Evolutionary conservation across 2,113 vertebrate genomes (phyloP).

Genomic region (Alexandromys fortis): DNA sequence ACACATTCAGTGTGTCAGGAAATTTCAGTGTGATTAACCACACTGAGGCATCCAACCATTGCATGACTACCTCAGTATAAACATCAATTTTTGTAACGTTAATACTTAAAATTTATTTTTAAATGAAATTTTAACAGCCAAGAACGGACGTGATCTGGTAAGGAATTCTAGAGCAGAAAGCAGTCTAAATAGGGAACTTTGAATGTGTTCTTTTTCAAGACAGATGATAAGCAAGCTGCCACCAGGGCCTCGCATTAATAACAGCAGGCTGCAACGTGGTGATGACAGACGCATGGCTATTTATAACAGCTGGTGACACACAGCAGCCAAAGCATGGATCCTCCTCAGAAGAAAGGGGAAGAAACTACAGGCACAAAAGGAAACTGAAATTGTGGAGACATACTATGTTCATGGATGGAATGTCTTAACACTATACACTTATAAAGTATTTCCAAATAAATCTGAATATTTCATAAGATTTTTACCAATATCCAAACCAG

Average conservation of each 20-base stretch:
- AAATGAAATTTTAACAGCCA: not conserved
- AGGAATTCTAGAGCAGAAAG: not conserved
- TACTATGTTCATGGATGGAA: slow-evolving; percentile 34
- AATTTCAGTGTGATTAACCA: not conserved
- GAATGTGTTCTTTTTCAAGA: not conserved
- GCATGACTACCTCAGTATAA: not conserved
- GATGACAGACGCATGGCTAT: not conserved
- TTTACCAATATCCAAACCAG: not conserved
- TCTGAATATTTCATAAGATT: not conserved
- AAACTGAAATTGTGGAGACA: not conserved
- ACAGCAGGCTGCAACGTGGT: not conserved
- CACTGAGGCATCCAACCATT: not conserved
- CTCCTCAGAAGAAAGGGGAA: not conserved
- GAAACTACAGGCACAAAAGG: not conserved
- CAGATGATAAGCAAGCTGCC: not conserved
- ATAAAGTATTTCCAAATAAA: not conserved
- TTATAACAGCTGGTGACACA: not conserved
- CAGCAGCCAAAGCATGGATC: not conserved
- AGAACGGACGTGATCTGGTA: not conserved
- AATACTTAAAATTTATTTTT: not conserved
- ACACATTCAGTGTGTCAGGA: not conserved
- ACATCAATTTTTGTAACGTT: not conserved
- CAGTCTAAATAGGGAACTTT: not conserved
- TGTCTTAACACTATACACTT: not conserved
- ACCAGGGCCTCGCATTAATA: not conserved